Percentiles rank a stretch among this genome's conserved stretches.
phyloP scores from a whole-genome alignment of 2,888 invertebrate genomes.

The Sclerodermus sp. region DNA sequence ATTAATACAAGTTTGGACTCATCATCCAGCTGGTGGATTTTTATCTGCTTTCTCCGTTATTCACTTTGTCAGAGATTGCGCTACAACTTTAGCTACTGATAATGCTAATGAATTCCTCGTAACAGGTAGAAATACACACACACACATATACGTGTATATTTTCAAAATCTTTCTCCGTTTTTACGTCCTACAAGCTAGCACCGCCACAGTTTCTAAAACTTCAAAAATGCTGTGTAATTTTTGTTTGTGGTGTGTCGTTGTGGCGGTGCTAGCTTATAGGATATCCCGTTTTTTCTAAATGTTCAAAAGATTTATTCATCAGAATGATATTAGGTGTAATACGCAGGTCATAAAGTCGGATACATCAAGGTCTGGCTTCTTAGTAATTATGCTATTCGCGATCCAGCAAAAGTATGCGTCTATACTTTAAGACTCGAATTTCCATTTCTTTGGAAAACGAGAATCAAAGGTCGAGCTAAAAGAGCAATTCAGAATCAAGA shows the following conservation, averaged over 20 bases:
- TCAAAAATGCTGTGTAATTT: too few species aligned
- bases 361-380: conserved; percentile 82
- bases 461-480: conserved; percentile 70
- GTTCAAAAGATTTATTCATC: neutral
- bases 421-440: conserved; percentile 68
- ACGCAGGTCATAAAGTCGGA: conserved; percentile 64
- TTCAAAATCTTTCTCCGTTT: too few species aligned
- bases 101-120: conserved; percentile 71
- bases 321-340: neutral
- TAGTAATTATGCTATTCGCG: conserved; percentile 64
- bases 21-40: conserved; percentile 74
- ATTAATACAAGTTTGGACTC: conserved; percentile 78
- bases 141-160: neutral
- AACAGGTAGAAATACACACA: conserved; percentile 62
- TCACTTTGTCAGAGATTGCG: conserved; percentile 69
- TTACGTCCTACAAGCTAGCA: too few species aligned
- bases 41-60: conserved; percentile 71
- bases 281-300: neutral
- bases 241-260: neutral
- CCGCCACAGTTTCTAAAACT: too few species aligned
- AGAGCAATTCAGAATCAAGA: conserved; percentile 65
- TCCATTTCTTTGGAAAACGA: conserved; percentile 73
- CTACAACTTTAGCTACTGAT: conserved; percentile 73
- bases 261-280: too few species aligned
- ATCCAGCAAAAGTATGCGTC: conserved; percentile 61